phyloP scores from a whole-genome alignment of 1,140 invertebrate genomes.

The Geopemphigus sp. region DNA sequence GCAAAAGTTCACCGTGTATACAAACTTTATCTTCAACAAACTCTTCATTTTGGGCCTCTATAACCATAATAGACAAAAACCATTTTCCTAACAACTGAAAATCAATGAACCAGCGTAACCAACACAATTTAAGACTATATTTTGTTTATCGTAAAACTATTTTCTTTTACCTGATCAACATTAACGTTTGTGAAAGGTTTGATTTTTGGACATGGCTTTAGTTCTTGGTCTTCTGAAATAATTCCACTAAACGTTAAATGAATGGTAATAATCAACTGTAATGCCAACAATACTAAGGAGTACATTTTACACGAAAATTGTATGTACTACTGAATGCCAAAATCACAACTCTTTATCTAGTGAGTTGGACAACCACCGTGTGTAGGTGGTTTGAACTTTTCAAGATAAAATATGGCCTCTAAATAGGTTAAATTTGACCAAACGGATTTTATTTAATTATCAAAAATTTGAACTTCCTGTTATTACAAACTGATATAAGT shows the following conservation, averaged over 20 bases:
- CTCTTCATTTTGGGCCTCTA: slow-evolving; percentile 52
- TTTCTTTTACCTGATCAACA: not conserved
- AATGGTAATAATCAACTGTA: not conserved
- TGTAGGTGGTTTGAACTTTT: slow-evolving; percentile 15
- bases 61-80: slow-evolving; percentile 52
- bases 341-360: not conserved
- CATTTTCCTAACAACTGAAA: slow-evolving; percentile 52
- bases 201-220: slow-evolving; percentile 37
- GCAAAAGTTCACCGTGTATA: slow-evolving; percentile 51
- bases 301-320: not conserved
- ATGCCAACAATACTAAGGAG: not conserved
- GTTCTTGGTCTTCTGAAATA: not conserved
- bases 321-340: not conserved
- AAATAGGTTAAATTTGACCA: slow-evolving; percentile 19
- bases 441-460: slow-evolving; percentile 14
- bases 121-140: not conserved
- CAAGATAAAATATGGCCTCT: slow-evolving; percentile 13
- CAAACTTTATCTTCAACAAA: slow-evolving; percentile 52
- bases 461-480: slow-evolving; percentile 11
- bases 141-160: not conserved
- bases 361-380: not conserved
- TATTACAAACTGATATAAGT: not conserved
- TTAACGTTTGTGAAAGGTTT: slow-evolving; percentile 1
- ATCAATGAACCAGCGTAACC: not conserved
- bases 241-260: not conserved